phyloP scores from a whole-genome alignment of 1,140 invertebrate species.

The Achatina immaculata region DNA sequence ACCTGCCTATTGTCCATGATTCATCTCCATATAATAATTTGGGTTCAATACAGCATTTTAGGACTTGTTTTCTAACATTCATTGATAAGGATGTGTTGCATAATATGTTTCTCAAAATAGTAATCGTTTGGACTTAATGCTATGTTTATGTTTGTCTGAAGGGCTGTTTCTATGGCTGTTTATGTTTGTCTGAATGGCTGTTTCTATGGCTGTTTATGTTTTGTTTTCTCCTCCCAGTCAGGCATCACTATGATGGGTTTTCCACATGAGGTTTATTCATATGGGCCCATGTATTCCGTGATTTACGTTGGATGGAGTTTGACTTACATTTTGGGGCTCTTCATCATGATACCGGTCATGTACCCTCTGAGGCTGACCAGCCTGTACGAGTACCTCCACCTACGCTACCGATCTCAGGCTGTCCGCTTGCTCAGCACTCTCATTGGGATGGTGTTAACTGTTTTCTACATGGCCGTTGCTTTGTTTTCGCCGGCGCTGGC shows the following conservation, averaged over 20 bases:
- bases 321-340: slow-evolving; percentile 49
- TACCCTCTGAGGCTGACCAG: slow-evolving; percentile 63
- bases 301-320: slow-evolving; percentile 46
- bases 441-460: slow-evolving; percentile 64
- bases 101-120: no score
- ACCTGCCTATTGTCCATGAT: no score
- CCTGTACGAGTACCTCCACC: slow-evolving; percentile 80
- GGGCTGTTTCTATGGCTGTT: no score
- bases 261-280: slow-evolving; percentile 83
- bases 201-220: no score
- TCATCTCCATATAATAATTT: no score
- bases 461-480: slow-evolving; percentile 90
- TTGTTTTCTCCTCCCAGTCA: slow-evolving; percentile 79
- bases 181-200: no score
- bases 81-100: no score
- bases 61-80: no score
- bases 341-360: slow-evolving; percentile 61
- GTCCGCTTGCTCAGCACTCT: slow-evolving; percentile 47
- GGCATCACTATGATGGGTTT: slow-evolving; percentile 90
- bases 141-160: no score
- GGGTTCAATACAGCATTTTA: no score
- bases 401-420: slow-evolving; percentile 52
- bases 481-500: slow-evolving; percentile 92
- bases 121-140: no score
- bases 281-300: slow-evolving; percentile 50